phyloP scores from a whole-genome alignment of 2,797 vertebrate genomes.

The Toxotes lorentzi region DNA sequence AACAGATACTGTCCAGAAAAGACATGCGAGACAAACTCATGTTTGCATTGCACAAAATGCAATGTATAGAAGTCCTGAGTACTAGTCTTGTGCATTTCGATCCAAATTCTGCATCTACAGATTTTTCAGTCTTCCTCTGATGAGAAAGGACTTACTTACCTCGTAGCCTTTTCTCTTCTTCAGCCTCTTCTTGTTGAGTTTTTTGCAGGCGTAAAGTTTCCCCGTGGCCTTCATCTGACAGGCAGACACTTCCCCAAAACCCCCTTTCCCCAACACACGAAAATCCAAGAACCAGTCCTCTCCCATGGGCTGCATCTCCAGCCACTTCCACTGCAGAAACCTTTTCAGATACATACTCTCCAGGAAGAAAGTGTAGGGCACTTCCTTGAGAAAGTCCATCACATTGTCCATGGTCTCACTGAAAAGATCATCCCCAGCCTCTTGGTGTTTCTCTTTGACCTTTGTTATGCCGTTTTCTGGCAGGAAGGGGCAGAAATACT shows the following conservation, averaged over 20 bases:
- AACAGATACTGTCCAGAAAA: not conserved
- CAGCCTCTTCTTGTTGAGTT: constrained; percentile 92
- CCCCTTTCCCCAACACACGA: constrained; percentile 91
- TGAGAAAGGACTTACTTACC: constrained; percentile 72
- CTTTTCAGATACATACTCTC: constrained; percentile 88
- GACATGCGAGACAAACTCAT: not conserved
- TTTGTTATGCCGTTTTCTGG: constrained; percentile 81
- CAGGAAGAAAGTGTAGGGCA: constrained; percentile 88
- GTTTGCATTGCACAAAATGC: not conserved
- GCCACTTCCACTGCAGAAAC: constrained; percentile 95
- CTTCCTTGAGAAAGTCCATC: constrained; percentile 86
- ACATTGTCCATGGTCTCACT: constrained; percentile 76
- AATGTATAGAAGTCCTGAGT: not conserved
- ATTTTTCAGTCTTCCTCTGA: not conserved
- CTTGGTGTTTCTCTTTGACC: constrained; percentile 79
- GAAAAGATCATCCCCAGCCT: constrained; percentile 80
- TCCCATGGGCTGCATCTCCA: constrained; percentile 88
- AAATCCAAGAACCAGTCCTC: constrained; percentile 94
- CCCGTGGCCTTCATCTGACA: constrained; percentile 91
- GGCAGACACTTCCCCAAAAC: constrained; percentile 94
- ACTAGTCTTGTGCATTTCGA: not conserved
- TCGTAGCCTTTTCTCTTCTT: constrained; percentile 92
- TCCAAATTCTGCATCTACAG: not conserved
- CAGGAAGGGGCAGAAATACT: constrained; percentile 88
- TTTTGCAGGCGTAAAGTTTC: constrained; percentile 94